These are phyloP conservation scores for Podarcis raffonei DNA, from an alignment of 2,113 vertebrate genomes.

Conservation along the genomic window DNA sequence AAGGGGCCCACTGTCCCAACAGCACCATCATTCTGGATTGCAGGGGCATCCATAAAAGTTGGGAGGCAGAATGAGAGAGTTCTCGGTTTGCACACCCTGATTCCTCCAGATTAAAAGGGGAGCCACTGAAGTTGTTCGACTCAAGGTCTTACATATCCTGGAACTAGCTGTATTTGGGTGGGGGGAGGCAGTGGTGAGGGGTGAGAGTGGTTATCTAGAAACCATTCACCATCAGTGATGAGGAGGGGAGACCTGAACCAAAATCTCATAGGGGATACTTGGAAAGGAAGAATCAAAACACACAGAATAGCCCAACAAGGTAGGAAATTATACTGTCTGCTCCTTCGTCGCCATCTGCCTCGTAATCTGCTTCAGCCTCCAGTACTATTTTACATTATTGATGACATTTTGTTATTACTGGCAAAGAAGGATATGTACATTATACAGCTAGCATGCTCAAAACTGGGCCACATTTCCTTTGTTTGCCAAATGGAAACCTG, in stretches of 20 bases:
- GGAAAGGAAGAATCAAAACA: not conserved
- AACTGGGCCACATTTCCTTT: conserved; percentile 74
- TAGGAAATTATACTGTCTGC: not conserved
- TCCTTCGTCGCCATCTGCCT: conserved; percentile 6
- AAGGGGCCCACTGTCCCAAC: not conserved
- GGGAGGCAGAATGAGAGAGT: not conserved
- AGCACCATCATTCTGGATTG: not conserved
- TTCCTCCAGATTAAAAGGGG: not conserved
- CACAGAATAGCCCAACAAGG: not conserved
- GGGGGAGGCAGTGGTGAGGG: too few species aligned
- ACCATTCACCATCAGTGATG: not conserved
- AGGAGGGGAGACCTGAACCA: not conserved
- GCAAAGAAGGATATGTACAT: conserved; percentile 54
- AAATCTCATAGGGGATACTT: not conserved
- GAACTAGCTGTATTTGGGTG: too few species aligned
- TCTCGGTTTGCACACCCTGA: not conserved
- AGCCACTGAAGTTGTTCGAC: not conserved
- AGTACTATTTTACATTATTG: conserved; percentile 60
- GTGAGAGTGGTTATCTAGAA: too few species aligned
- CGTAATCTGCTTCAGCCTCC: conserved; percentile 47
- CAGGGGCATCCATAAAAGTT: too few species aligned
- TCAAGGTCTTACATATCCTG: not conserved
- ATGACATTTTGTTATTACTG: conserved; percentile 66
- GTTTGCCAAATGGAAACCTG: conserved; percentile 72
- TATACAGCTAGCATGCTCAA: conserved; percentile 64